Conservation (phyloP, 1,140 invertebrate genomes). For the Zaprionus vittiger region DNA sequence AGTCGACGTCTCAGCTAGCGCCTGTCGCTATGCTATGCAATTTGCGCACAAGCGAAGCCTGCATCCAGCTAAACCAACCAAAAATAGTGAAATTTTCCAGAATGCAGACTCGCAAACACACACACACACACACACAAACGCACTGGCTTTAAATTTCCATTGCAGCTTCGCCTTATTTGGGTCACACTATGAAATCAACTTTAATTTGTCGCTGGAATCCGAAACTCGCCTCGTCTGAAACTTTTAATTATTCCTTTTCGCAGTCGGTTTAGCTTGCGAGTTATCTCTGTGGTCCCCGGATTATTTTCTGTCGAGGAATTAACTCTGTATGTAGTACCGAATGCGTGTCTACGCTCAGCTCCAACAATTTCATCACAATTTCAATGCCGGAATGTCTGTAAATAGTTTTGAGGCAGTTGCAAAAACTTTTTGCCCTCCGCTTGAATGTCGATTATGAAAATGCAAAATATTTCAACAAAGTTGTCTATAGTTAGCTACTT, state of each 20-base stretch:
- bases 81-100: slow-evolving; percentile 28
- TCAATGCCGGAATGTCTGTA: not conserved
- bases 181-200: slow-evolving; percentile 14
- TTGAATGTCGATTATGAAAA: not conserved
- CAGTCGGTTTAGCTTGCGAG: not conserved
- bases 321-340: not conserved
- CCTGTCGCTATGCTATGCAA: slow-evolving; percentile 43
- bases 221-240: slow-evolving; percentile 1
- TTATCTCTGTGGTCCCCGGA: not conserved
- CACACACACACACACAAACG: not conserved
- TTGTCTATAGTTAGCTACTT: not conserved
- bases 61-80: slow-evolving; percentile 19
- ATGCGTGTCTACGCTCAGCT: not conserved
- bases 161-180: slow-evolving; percentile 22
- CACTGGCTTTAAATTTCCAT: not conserved
- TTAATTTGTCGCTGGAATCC: slow-evolving; percentile 7
- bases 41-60: slow-evolving; percentile 19
- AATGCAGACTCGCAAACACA: not conserved
- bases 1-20: slow-evolving; percentile 4
- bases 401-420: not conserved
- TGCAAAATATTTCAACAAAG: not conserved
- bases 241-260: slow-evolving; percentile 3
- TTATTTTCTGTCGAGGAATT: not conserved
- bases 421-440: not conserved
- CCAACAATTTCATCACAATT: not conserved